These are phyloP conservation scores for Aphyosemion australe DNA, from an alignment of 2,113 vertebrate genomes.

Conservation along the genomic window DNA sequence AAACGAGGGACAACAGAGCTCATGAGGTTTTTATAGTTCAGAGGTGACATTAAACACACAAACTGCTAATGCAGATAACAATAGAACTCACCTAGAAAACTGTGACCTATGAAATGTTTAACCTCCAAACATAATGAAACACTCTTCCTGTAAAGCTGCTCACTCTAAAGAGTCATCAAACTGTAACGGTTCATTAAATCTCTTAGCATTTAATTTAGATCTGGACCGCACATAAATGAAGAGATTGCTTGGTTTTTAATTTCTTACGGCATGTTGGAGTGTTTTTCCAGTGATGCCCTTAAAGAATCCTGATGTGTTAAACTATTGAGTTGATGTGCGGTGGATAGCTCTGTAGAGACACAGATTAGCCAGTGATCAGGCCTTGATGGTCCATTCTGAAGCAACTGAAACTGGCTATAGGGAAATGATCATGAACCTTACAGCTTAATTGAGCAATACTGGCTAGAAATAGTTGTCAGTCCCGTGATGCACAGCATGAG, in stretches of 20 bases:
- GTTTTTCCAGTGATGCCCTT: neutral
- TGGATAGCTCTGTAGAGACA: neutral
- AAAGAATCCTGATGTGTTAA: neutral
- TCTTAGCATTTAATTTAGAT: conserved; percentile 3
- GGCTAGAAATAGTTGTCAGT: neutral
- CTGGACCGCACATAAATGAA: neutral
- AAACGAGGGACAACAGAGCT: too few relatives aligned
- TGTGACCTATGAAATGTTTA: neutral
- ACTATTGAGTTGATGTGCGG: neutral
- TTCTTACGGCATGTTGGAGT: neutral
- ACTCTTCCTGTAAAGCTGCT: neutral
- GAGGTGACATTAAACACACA: neutral
- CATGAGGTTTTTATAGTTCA: too few relatives aligned
- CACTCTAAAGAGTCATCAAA: neutral
- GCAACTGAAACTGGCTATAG: neutral
- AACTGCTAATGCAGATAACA: neutral
- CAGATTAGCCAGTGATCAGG: neutral
- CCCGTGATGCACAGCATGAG: neutral
- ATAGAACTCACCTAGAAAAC: neutral
- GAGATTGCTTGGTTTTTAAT: neutral
- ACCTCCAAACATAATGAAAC: neutral
- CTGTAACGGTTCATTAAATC: conserved; percentile 1
- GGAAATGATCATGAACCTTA: neutral
- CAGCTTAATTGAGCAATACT: neutral
- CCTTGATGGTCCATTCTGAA: neutral